Base-by-base conservation (phyloP, 2,888 invertebrate species). In the Macrophya annulata region DNA sequence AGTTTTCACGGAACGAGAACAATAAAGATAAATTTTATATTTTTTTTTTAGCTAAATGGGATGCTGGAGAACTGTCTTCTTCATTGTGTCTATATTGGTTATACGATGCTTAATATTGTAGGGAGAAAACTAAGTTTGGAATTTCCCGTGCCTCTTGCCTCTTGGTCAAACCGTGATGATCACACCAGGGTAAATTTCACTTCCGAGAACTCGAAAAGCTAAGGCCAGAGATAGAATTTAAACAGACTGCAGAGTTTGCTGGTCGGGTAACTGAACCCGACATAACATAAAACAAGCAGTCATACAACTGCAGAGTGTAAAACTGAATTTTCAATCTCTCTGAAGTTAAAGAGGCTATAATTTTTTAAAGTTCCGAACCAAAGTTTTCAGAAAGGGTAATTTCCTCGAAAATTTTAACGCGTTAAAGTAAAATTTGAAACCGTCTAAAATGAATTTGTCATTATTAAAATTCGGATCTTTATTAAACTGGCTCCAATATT, bases 231-330 rank as follows among this genome's bases (percentile, higher is more conserved):
- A 81, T 81, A 81, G 81, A 81, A 81, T 81, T 62, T 5, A 9
- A 81, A 81, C 81, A 31, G 62, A 62, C 81, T 17, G n/a, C 71
- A 43, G 8, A 40, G 72, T 9, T 43, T 72, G 65, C 15, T 15
- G 17, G 77, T 43, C 79, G 81, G 81, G 81, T 81, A 81, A 81
- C 51, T 81, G 81, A 81, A 81, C 81, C 62, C 81, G 31, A 62
- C 59, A 81, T 1, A 68, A 62, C 59, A 81, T 1, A 68, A 37
- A 37, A 21, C 62, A 10, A 62, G 12, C 62, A 55, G 55, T 55
- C 55, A 6, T 62, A 25, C 10, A 48, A 12, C 21, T 9, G 25
- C 21, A 25, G n/a, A 55, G n/a, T n/a, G 55, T 6, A 4, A 25
- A 25, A 25, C 3, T 12, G 55, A 6, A 8, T 55, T 55, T 8